Percentiles rank a stretch among this genome's conserved stretches.
phyloP scores from a whole-genome alignment of 2,888 invertebrate genomes.

The Glyphotaelius pellucidus region DNA sequence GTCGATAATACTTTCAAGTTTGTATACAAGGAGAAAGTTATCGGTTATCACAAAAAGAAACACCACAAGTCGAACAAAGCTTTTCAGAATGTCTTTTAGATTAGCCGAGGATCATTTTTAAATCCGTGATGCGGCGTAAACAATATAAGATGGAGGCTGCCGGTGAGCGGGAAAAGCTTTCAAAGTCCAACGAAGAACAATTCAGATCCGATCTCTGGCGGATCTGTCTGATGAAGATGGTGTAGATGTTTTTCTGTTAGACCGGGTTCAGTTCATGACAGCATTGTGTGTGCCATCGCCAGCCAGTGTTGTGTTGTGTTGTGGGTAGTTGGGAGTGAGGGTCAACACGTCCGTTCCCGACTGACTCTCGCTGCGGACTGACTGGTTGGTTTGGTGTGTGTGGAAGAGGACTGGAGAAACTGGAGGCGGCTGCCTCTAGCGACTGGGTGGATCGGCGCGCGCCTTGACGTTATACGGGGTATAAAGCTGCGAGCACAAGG shows the following conservation, averaged over 20 bases:
- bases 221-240: background rate
- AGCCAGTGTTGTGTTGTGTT: background rate
- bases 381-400: background rate
- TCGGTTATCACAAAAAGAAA: conserved; percentile 17
- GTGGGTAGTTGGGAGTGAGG: background rate
- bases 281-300: background rate
- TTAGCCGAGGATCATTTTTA: background rate
- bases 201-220: background rate
- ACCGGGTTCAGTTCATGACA: conserved; percentile 1
- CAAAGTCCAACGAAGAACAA: background rate
- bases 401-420: background rate
- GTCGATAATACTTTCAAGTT: background rate
- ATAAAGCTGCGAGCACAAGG: conserved; percentile 4
- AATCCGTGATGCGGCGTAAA: conserved; percentile 26
- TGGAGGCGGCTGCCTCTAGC: conserved; percentile 3
- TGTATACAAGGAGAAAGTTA: conserved; percentile 12
- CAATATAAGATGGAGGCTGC: conserved; percentile 40
- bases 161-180: conserved; percentile 24
- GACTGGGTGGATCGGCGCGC: conserved; percentile 44
- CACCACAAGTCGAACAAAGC: background rate
- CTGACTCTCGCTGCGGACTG: conserved; percentile 43
- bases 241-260: background rate
- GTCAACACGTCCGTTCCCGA: conserved; percentile 7
- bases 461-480: background rate
- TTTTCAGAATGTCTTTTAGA: background rate